Evolutionary conservation across 1,140 invertebrate genomes (phyloP), one percentile per base, ranked within the genome.

Genomic region (Drosophila mayri): DNA sequence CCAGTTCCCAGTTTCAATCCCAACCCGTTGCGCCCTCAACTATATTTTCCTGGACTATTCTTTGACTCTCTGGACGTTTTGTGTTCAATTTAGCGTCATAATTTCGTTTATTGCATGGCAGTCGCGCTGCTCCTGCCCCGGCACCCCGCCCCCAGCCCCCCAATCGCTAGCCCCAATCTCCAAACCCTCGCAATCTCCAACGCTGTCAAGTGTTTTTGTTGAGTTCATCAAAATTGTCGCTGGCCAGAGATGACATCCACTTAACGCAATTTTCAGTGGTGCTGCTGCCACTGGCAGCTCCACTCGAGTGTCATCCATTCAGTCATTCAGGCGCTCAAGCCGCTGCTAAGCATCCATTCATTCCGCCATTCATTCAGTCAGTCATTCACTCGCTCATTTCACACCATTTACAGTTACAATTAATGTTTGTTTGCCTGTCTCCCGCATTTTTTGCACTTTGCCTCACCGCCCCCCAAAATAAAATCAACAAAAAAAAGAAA

Each of bases 51-150:
- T 61, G 60, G 64, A 61, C 68, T 83, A 87, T 87, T 90, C 85
- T 90, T 90, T 81, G 84, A 58, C 40, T 66, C 66, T 71, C 75
- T 80, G 84, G 81, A 60, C 77, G 81, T 85, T 90, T 90, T 79
- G 85, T 90, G 84, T 85, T 90, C 85, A 90, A 90, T 90, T 90
- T 90, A 90, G 85, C 85, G 81, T 90, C 81, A 90, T 90, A 90
- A 90, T 90, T 90, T 90, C 85, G 85, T 90, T 90, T 80, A 90
- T 90, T 81, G 84, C 80, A 80, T 72, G 74, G 76, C 74, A 72
- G 52, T 38, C 52, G 52, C 52, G 2, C 52, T 74, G 64, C 70
- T 68, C 59, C 62, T 49, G 38, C 47, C 8, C 14, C 14, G 38
- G n/a, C 9, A 30, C 14, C 16, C 57, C 60, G 20, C 18, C 2